phyloP scores from a whole-genome alignment of 2,113 vertebrate genomes.

The Serilophus lunatus region DNA sequence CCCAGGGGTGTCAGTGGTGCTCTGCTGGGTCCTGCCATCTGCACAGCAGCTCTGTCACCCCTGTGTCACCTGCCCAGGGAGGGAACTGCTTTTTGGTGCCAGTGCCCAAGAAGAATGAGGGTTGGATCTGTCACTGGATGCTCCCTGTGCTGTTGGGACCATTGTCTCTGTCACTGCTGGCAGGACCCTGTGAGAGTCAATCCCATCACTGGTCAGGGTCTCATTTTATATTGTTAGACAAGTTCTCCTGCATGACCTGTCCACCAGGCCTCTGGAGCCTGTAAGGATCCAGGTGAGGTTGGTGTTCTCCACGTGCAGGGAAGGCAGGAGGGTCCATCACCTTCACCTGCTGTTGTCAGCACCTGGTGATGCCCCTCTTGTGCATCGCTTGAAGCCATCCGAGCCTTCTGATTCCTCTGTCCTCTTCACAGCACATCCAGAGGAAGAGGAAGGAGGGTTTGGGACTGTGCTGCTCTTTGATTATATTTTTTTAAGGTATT shows the following conservation, averaged over 20 bases:
- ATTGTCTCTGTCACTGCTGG: not conserved
- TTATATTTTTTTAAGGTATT: not conserved
- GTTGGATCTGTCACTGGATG: not conserved
- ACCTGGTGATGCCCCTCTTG: not conserved
- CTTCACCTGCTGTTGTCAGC: no score
- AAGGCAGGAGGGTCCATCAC: not conserved
- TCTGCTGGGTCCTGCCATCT: rapidly evolving
- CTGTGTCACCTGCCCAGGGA: not conserved
- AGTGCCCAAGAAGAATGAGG: not conserved
- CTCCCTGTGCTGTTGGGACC: not conserved
- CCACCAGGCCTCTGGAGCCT: not conserved
- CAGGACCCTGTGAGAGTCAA: rapidly evolving
- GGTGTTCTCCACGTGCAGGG: rapidly evolving
- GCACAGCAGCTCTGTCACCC: not conserved
- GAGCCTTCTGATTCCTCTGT: not conserved
- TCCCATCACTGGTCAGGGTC: not conserved
- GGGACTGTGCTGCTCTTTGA: not conserved
- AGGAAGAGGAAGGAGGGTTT: not conserved
- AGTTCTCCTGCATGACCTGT: not conserved
- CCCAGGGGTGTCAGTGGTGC: not conserved
- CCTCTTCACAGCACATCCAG: not conserved
- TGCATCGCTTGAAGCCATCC: not conserved
- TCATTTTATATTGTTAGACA: not conserved
- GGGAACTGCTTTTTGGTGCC: not conserved
- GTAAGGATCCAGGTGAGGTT: not conserved